Conservation (phyloP, 2,888 invertebrate species). For the Hyppa rectilinea region DNA sequence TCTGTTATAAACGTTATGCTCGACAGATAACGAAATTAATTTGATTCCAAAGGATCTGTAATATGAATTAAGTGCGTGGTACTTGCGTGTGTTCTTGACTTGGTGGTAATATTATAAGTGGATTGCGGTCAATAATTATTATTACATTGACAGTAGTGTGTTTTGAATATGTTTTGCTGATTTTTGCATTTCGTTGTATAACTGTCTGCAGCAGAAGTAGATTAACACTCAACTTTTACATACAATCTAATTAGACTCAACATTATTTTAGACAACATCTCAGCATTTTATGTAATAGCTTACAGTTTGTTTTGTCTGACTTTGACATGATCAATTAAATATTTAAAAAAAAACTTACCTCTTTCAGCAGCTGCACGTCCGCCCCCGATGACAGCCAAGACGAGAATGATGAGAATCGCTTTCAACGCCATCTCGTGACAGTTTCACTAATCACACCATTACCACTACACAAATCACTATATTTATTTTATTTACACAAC, state of each 20-base stretch:
- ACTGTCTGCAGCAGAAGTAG: too few species aligned
- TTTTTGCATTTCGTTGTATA: background rate
- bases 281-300: background rate
- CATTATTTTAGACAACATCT: background rate
- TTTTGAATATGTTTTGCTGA: too few species aligned
- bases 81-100: background rate
- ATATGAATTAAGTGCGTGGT: background rate
- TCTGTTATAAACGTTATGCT: background rate
- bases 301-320: background rate
- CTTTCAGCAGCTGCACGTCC: conserved; percentile 71
- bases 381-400: conserved; percentile 68
- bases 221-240: background rate
- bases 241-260: background rate
- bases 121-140: background rate
- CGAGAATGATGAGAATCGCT: conserved; percentile 69
- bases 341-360: conserved; percentile 65
- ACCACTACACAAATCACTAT: conserved; percentile 66
- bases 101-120: background rate
- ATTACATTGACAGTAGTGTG: background rate
- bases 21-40: background rate
- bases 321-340: background rate
- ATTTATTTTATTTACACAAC: conserved; percentile 55
- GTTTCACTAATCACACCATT: conserved; percentile 72
- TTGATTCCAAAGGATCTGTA: background rate
- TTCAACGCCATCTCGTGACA: conserved; percentile 75